A percentile compares a stretch with the other conserved stretches of the same genome.
Conservation (phyloP, 1,140 invertebrate genomes). For the Kradibia gibbosae region DNA sequence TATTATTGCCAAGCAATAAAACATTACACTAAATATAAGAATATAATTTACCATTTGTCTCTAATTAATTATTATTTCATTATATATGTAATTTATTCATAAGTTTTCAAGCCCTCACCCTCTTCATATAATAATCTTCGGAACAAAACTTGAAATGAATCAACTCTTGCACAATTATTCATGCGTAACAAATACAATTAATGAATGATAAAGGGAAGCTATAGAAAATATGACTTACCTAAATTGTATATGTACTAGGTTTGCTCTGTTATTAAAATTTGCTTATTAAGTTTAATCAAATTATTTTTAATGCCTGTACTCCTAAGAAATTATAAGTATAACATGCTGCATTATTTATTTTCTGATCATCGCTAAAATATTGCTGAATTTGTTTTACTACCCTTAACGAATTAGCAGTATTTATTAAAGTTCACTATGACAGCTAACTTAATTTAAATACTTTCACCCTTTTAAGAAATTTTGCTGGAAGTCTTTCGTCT, state of each 20-base stretch:
- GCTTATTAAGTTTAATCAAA: not conserved
- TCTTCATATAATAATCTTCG: slow-evolving; percentile 2
- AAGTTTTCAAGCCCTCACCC: slow-evolving; percentile 3
- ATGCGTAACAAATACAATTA: not conserved
- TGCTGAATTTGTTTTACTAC: not conserved
- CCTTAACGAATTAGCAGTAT: not conserved
- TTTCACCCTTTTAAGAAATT: slow-evolving; percentile 25
- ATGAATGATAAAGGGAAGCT: not conserved
- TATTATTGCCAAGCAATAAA: slow-evolving; percentile 40
- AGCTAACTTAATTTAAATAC: too few species aligned
- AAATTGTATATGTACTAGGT: slow-evolving; percentile 3
- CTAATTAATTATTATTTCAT: not conserved
- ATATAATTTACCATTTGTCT: slow-evolving; percentile 24
- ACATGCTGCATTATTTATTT: not conserved
- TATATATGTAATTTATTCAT: slow-evolving; percentile 4
- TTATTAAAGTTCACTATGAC: too few species aligned
- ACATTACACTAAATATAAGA: slow-evolving; percentile 1
- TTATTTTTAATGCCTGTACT: not conserved
- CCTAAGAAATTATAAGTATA: slow-evolving; percentile 1
- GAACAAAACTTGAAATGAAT: slow-evolving; percentile 3
- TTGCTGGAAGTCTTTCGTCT: not conserved
- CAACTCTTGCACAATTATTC: slow-evolving; percentile 23
- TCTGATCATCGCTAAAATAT: not conserved
- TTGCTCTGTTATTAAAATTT: slow-evolving; percentile 21
- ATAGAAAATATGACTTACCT: slow-evolving; percentile 11